Evolutionary conservation across 2,113 vertebrate species (phyloP).

Genomic region (Tonatia bakeri): DNA sequence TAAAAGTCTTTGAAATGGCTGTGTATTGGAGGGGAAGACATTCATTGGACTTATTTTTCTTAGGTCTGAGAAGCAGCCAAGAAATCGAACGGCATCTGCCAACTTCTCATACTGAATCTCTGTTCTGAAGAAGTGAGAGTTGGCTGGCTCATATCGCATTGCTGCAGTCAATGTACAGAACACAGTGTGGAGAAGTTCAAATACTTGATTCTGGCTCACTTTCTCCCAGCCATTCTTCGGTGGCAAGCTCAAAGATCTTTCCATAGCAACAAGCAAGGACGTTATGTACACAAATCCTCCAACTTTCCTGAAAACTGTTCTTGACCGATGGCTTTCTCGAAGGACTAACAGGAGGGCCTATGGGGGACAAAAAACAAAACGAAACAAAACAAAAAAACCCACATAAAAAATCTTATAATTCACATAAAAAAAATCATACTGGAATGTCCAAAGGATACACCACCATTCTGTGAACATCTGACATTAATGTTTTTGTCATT

Average conservation of each 20-base stretch:
- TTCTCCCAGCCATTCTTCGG: slow-evolving; percentile 94
- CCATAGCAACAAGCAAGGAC: slow-evolving; percentile 97
- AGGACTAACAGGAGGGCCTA: slow-evolving; percentile 92
- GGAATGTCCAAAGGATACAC: neutral
- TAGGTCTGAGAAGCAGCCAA: slow-evolving; percentile 95
- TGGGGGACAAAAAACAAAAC: neutral
- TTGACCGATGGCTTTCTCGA: slow-evolving; percentile 95
- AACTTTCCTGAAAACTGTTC: slow-evolving; percentile 97
- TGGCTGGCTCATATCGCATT: slow-evolving; percentile 98
- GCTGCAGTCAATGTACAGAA: slow-evolving; percentile 96
- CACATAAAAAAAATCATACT: neutral
- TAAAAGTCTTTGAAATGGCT: slow-evolving; percentile 94
- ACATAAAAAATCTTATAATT: neutral
- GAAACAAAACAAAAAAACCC: neutral
- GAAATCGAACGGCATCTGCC: slow-evolving; percentile 94
- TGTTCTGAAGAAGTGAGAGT: slow-evolving; percentile 96
- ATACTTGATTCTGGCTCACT: slow-evolving; percentile 95
- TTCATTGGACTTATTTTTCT: slow-evolving; percentile 90
- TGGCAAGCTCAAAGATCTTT: slow-evolving; percentile 90
- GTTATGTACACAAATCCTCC: slow-evolving; percentile 98
- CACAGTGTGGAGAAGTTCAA: slow-evolving; percentile 94
- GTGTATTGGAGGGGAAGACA: slow-evolving; percentile 92
- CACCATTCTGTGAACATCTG: neutral
- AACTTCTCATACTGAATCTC: slow-evolving; percentile 99
- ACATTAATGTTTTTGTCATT: neutral